Percentiles rank a stretch among this genome's conserved stretches.
These are phyloP conservation scores for Cottoperca gobio DNA, from an alignment of 2,797 vertebrate species.

Conservation along the genomic window DNA sequence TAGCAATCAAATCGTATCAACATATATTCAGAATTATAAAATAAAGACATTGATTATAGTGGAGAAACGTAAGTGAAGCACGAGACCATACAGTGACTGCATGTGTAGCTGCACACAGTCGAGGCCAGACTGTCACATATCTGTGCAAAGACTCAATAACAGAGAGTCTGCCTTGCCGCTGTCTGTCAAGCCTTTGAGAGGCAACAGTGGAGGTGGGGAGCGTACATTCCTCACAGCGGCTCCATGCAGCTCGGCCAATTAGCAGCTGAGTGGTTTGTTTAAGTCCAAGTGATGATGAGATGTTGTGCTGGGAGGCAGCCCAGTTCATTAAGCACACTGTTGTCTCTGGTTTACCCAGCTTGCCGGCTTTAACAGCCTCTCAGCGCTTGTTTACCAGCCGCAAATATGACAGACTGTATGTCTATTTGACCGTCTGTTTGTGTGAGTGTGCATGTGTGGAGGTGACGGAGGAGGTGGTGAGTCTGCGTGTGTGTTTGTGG, in stretches of 20 bases:
- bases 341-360: constrained; percentile 83
- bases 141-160: constrained; percentile 74
- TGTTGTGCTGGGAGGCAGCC: constrained; percentile 81
- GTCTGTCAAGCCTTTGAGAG: constrained; percentile 77
- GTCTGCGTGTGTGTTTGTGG: constrained; percentile 40
- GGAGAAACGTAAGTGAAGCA: constrained; percentile 21
- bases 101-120: constrained; percentile 35
- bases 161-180: constrained; percentile 67
- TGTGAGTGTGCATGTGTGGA: constrained; percentile 69
- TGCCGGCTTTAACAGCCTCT: constrained; percentile 81
- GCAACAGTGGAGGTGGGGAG: constrained; percentile 76
- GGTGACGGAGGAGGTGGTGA: constrained; percentile 63
- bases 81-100: constrained; percentile 17
- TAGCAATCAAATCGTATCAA: not conserved
- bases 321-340: constrained; percentile 81
- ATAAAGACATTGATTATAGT: constrained; percentile 14
- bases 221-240: constrained; percentile 79
- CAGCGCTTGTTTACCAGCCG: constrained; percentile 78
- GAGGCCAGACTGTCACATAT: constrained; percentile 76
- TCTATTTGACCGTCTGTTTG: constrained; percentile 83
- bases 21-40: not conserved
- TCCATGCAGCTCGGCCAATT: constrained; percentile 81
- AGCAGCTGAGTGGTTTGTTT: constrained; percentile 82
- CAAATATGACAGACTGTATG: constrained; percentile 84
- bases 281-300: constrained; percentile 81